phyloP scores from a whole-genome alignment of 2,113 vertebrate species.

The Romanogobio albipinnatus region DNA sequence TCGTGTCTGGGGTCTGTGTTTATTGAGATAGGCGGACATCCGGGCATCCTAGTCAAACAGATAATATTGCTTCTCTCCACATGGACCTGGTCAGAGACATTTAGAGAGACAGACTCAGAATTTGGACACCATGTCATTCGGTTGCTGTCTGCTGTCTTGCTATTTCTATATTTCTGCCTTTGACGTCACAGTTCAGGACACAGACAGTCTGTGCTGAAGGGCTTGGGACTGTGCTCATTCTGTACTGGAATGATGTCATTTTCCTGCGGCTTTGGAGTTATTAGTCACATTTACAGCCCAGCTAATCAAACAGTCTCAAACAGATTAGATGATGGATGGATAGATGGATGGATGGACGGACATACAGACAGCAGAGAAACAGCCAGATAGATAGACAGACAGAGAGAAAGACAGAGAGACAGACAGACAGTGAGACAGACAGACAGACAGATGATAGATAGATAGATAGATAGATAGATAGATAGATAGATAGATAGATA shows the following conservation, averaged over 20 bases:
- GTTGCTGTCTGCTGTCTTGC: not conserved
- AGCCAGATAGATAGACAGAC: not conserved
- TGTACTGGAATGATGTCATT: not conserved
- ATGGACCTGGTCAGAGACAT: not conserved
- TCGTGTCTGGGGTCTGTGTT: constrained; percentile 43
- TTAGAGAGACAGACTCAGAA: constrained; percentile 14
- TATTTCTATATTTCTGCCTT: not conserved
- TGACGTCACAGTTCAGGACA: constrained; percentile 4
- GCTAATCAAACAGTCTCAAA: not conserved
- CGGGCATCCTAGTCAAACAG: constrained; percentile 20
- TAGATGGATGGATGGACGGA: not conserved
- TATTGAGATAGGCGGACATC: constrained; percentile 39
- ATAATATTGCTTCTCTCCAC: not conserved
- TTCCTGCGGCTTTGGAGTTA: not conserved
- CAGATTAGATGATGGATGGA: too few relatives aligned
- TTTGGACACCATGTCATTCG: not conserved
- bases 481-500: too few relatives aligned
- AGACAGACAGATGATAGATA: too few relatives aligned
- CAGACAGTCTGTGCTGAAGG: not conserved
- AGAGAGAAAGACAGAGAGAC: too few relatives aligned
- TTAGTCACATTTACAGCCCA: constrained; percentile 26
- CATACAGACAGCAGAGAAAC: not conserved
- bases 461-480: too few relatives aligned
- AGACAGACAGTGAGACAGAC: too few relatives aligned
- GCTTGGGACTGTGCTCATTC: not conserved